phyloP scores from a whole-genome alignment of 2,888 invertebrate genomes.

The Thyatira batis region DNA sequence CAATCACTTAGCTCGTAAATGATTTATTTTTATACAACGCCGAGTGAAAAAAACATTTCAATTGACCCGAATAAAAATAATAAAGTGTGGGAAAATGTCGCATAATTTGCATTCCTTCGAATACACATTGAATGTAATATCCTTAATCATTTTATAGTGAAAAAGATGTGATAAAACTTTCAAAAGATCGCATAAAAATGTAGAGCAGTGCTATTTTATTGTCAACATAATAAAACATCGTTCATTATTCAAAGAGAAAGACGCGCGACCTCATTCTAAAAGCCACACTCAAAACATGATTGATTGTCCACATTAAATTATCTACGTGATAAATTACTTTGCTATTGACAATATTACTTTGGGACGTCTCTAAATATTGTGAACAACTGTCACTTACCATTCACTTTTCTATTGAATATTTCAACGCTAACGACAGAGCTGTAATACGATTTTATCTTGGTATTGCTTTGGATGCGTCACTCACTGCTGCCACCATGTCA shows the following conservation, averaged over 20 bases:
- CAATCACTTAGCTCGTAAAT: not conserved
- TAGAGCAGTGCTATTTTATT: not conserved
- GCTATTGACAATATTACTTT: not conserved
- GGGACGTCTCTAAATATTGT: not conserved
- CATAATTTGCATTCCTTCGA: not conserved
- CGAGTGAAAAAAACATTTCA: not conserved
- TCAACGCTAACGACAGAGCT: not conserved
- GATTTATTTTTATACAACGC: not conserved
- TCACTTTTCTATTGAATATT: not conserved
- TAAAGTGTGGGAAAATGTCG: not conserved
- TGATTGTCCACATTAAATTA: slow-evolving; percentile 5
- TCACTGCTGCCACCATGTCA: too few species aligned
- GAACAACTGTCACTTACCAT: not conserved
- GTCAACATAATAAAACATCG: slow-evolving; percentile 6
- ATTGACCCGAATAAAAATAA: not conserved
- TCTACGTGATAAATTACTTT: slow-evolving; percentile 8
- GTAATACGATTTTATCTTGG: not conserved
- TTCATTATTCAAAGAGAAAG: not conserved
- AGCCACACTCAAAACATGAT: slow-evolving; percentile 10
- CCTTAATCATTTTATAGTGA: not conserved
- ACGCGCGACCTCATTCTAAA: slow-evolving; percentile 3
- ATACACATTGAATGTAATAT: not conserved
- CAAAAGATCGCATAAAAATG: not conserved
- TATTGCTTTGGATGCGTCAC: too few species aligned
- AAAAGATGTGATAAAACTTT: not conserved